Evolutionary conservation across 2,888 invertebrate species (phyloP).

Genomic region (Apotomis betuletana): DNA sequence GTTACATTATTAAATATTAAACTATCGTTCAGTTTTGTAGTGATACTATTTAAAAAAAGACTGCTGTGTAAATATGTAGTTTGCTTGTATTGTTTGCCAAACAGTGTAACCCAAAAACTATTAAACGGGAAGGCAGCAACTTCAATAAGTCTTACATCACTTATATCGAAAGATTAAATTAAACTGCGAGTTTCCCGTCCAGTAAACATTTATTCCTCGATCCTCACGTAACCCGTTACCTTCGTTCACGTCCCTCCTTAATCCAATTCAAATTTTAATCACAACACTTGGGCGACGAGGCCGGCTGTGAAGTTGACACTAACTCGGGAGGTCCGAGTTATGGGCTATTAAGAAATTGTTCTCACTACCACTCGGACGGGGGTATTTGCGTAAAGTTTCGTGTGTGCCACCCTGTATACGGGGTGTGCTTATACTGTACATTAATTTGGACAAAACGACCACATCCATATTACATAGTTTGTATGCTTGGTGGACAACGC

Average conservation of each 20-base stretch:
- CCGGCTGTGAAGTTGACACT: too few species aligned
- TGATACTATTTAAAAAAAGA: too few species aligned
- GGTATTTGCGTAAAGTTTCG: conserved; percentile 40
- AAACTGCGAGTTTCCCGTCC: not conserved
- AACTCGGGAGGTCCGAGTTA: conserved; percentile 20
- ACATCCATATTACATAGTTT: not conserved
- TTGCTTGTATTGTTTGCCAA: too few species aligned
- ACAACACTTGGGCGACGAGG: conserved; percentile 23
- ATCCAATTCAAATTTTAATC: conserved; percentile 42
- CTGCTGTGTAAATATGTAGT: too few species aligned
- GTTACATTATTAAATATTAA: too few species aligned
- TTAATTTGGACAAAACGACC: conserved; percentile 23
- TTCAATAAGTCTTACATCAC: not conserved
- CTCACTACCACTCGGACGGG: conserved; percentile 25
- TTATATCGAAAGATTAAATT: not conserved
- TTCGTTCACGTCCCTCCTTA: conserved; percentile 9
- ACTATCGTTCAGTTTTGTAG: too few species aligned
- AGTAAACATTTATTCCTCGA: not conserved
- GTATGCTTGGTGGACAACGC: not conserved
- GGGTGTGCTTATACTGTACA: conserved; percentile 13
- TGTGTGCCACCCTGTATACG: conserved; percentile 29
- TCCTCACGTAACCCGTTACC: conserved; percentile 18
- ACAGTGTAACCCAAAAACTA: too few species aligned
- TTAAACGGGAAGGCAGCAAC: not conserved
- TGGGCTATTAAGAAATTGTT: conserved; percentile 42